A percentile compares a stretch with the other conserved stretches of the same genome.
Evolutionary conservation across 2,888 invertebrate species (phyloP).

Genomic region (Drosophila barbarae): DNA sequence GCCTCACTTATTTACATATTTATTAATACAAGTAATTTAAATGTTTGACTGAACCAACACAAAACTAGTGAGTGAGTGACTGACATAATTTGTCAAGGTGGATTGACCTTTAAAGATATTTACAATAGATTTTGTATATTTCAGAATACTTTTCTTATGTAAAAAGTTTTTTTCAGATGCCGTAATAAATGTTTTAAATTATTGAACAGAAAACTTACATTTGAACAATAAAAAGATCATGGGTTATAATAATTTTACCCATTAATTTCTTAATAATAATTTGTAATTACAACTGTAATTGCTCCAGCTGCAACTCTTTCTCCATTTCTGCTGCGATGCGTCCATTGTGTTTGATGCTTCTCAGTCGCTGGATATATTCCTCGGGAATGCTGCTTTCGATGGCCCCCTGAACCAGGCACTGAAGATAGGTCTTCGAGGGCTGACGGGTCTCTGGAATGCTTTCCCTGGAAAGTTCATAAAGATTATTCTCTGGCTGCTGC

Average conservation of each 20-base stretch:
- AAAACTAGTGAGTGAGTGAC: background rate
- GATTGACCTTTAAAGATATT: background rate
- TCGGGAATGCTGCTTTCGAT: conserved; percentile 83
- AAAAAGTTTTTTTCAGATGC: too few species aligned
- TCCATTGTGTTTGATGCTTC: conserved; percentile 87
- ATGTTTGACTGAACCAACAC: background rate
- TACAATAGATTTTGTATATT: background rate
- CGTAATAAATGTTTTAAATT: too few species aligned
- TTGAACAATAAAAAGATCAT: too few species aligned
- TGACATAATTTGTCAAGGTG: background rate
- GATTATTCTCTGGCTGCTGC: conserved; percentile 80
- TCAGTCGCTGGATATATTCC: conserved; percentile 86
- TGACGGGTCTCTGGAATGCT: conserved; percentile 80
- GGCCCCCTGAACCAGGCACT: conserved; percentile 77
- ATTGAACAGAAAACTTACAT: too few species aligned
- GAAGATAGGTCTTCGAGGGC: conserved; percentile 89
- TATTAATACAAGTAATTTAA: conserved; percentile 4
- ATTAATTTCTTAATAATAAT: too few species aligned
- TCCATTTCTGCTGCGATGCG: conserved; percentile 48
- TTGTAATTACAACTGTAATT: too few species aligned
- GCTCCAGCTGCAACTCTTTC: too few species aligned
- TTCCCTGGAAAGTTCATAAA: conserved; percentile 80
- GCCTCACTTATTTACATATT: background rate
- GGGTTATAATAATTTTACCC: too few species aligned
- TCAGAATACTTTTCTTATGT: too few species aligned